Evolutionary conservation across 2,797 vertebrate genomes (phyloP).

Genomic region (Sebastes diploproa): DNA sequence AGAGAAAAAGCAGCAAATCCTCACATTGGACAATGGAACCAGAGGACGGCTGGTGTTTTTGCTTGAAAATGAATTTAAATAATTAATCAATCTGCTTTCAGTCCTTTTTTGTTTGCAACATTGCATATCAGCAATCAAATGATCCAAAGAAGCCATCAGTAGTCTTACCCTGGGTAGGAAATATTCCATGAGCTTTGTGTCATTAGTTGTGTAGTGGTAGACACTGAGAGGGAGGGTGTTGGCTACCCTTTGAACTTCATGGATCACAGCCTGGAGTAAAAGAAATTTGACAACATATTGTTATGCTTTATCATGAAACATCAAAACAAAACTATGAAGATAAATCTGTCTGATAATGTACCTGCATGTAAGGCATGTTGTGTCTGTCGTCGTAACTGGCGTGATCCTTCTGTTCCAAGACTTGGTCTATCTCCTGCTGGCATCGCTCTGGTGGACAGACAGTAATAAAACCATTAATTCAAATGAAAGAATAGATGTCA

Average conservation of each 20-base stretch:
- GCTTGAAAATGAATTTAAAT: not conserved
- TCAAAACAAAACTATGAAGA: not conserved
- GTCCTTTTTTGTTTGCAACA: not conserved
- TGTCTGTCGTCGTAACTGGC: slow-evolving; percentile 57
- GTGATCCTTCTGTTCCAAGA: slow-evolving; percentile 54
- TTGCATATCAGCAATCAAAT: not conserved
- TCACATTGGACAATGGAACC: not conserved
- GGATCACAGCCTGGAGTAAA: slow-evolving; percentile 61
- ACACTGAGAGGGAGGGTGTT: slow-evolving; percentile 63
- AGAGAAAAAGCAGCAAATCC: not conserved
- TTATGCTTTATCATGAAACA: not conserved
- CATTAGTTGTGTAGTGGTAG: slow-evolving; percentile 64
- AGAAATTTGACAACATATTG: not conserved
- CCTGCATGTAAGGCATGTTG: slow-evolving; percentile 65
- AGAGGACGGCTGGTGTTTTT: not conserved
- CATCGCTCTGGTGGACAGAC: slow-evolving; percentile 40
- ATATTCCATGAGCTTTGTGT: slow-evolving; percentile 71
- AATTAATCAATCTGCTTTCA: not conserved
- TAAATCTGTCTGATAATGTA: not conserved
- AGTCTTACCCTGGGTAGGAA: slow-evolving; percentile 67
- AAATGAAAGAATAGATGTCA: not conserved
- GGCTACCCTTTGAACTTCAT: slow-evolving; percentile 66
- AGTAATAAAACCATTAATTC: not conserved
- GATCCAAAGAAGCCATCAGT: not conserved
- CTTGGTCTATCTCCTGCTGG: slow-evolving; percentile 66